Base-by-base conservation (phyloP, 2,888 invertebrate genomes). In the Arge pagana region DNA sequence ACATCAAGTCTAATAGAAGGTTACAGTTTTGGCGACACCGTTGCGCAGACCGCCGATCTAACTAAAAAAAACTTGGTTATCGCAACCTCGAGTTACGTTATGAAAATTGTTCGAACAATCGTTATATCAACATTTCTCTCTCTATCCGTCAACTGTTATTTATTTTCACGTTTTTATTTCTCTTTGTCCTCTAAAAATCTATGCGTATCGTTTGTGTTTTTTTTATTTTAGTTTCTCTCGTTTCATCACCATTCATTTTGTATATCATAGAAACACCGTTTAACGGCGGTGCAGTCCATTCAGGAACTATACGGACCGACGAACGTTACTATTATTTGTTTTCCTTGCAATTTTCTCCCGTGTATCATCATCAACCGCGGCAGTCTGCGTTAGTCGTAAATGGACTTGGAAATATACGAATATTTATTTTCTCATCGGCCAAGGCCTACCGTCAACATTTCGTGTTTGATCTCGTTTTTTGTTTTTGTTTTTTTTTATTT, bases 101-200 rank as follows among this genome's bases (percentile, higher is more conserved):
- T 66, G 65, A 65, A 62, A 61, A 43, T 36, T 4, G 24, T 37
- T 24, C 21, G 48, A 39, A 36, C 24, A 21, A 63, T 64, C 52
- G 62, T 61, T 56, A 60, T 59, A 63, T 53, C 61, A 61, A 61
- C 63, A 62, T 63, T 50, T 54, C 60, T 55, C 53, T 48, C 50
- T 61, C 62, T 65, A 60, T 23, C 11, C 24, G 21, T 23, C 3
- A 8, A 8, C 58, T 61, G 58, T 60, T 57, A 54, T 57, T 58
- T 59, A 57, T 58, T 55, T 45, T 48, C 59, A 61, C 62, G 60
- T 36, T 16, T 26, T 53, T 39, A 8, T 40, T 23, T 51, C 18
- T 39, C 18, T 31, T 23, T 15, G 43, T 11, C 42, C n/a, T 33
- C 30, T 40, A 56, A 56, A 54, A 56, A 54, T 53, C 53, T 54